Evolutionary conservation across 2,797 vertebrate species (phyloP), one percentile per base, ranked within the genome.

Genomic region (Microcaecilia unicolor): DNA sequence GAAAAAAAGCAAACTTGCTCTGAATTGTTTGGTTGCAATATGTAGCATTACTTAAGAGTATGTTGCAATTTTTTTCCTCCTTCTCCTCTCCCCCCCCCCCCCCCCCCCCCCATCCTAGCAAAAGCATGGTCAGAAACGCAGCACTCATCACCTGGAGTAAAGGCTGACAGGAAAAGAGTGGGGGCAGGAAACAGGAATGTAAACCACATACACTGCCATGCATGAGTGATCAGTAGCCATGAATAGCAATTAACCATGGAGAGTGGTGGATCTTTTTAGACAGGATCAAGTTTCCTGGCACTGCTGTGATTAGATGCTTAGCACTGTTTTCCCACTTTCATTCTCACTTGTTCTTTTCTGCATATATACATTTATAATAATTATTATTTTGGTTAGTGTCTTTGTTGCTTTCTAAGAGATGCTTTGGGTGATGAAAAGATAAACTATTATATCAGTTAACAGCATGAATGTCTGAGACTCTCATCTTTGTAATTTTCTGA

Each of bases 231-330:
- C 71, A 72, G 69, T 72, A 76, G 73, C 82, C 75, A 88, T 87
- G 85, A 85, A 61, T 34, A 71, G 64, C 81, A 85, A 89, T 88
- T 89, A 88, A 80, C 67, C 67, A 62, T 20, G 28, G 50, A 56
- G 62, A 55, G 59, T 60, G 17, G 37, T 8, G 72, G 74, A 89
- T 88, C 74, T 59, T 74, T 83, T 74, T 74, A 66, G 85, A 89
- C 84, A 88, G 81, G 70, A 85, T 84, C 72, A 80, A 82, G 79
- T 81, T 81, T 79, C 67, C 83, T 82, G 80, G 83, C 74, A 68
- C 70, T 78, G 72, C 71, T 57, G 54, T 76, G 82, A 83, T 81
- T 69, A 81, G 81, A 79, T 81, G 80, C 64, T 82, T 77, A 76
- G 70, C 67, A 43, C 69, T 52, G 56, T 62, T 76, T 73, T 78